Evolutionary conservation across 2,888 invertebrate genomes (phyloP).

Genomic region (Dysmachus trigonus): DNA sequence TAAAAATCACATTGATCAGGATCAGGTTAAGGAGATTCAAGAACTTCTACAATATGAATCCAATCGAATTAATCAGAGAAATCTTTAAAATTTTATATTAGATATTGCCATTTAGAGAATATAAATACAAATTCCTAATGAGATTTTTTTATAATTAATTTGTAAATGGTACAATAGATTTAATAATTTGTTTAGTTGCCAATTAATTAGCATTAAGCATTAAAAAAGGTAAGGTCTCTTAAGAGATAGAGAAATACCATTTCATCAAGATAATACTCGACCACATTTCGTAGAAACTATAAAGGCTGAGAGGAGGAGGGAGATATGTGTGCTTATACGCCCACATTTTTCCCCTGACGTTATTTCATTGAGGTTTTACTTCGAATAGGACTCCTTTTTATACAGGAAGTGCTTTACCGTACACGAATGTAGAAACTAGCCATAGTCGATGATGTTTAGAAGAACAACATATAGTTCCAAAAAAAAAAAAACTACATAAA

Average conservation of each 20-base stretch:
- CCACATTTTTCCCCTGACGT: neutral
- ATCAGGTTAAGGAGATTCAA: no score
- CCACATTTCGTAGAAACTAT: neutral
- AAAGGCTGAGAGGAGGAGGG: neutral
- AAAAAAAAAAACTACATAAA: neutral
- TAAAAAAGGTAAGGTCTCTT: neutral
- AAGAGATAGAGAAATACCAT: neutral
- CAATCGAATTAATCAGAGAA: neutral
- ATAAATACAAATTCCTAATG: neutral
- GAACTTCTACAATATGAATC: neutral
- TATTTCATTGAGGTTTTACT: neutral
- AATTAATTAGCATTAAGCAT: neutral
- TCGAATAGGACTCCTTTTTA: neutral
- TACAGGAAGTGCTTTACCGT: neutral
- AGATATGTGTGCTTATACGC: neutral
- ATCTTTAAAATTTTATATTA: no score
- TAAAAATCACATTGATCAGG: no score
- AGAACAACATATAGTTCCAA: neutral
- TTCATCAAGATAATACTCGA: neutral
- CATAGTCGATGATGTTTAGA: neutral
- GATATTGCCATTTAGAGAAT: neutral
- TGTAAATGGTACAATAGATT: neutral
- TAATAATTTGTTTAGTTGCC: neutral
- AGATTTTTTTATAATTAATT: neutral
- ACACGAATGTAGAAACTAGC: neutral